These are phyloP conservation scores for Polylopha cassiicola DNA, from an alignment of 2,888 invertebrate genomes.

Conservation along the genomic window DNA sequence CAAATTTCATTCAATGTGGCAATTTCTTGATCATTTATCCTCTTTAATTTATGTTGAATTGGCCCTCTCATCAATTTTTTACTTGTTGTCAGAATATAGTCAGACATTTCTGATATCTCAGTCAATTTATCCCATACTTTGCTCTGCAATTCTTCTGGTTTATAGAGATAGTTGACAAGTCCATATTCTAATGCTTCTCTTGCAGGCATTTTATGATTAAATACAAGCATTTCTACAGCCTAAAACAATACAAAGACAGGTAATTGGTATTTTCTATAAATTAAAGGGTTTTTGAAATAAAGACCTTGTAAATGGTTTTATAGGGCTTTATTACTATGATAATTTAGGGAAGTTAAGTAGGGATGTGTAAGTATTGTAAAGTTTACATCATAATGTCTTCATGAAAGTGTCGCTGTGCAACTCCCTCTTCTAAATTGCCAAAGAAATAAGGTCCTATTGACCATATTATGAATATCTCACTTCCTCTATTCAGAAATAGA, in stretches of 20 bases:
- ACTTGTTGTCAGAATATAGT: slow-evolving; percentile 78
- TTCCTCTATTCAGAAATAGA: no score
- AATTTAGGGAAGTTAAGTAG: no score
- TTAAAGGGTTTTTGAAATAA: no score
- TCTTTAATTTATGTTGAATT: slow-evolving; percentile 78
- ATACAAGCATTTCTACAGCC: slow-evolving; percentile 79
- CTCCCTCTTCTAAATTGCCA: no score
- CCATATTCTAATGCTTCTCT: slow-evolving; percentile 86
- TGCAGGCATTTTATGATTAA: slow-evolving; percentile 87
- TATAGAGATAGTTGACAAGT: slow-evolving; percentile 87
- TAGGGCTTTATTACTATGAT: no score
- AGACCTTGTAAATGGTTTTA: no score
- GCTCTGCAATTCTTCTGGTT: slow-evolving; percentile 77
- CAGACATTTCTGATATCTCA: slow-evolving; percentile 73
- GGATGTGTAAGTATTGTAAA: neutral
- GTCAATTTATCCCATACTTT: slow-evolving; percentile 78
- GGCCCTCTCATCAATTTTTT: slow-evolving; percentile 83
- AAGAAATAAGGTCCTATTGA: no score
- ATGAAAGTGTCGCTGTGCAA: no score
- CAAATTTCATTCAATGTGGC: slow-evolving; percentile 80
- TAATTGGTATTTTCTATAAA: neutral
- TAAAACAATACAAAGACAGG: slow-evolving; percentile 33
- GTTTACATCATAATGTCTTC: no score
- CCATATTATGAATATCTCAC: no score
- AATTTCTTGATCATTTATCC: slow-evolving; percentile 83